Base-by-base conservation (phyloP, 2,797 vertebrate species). In the Poeciliopsis turneri region DNA sequence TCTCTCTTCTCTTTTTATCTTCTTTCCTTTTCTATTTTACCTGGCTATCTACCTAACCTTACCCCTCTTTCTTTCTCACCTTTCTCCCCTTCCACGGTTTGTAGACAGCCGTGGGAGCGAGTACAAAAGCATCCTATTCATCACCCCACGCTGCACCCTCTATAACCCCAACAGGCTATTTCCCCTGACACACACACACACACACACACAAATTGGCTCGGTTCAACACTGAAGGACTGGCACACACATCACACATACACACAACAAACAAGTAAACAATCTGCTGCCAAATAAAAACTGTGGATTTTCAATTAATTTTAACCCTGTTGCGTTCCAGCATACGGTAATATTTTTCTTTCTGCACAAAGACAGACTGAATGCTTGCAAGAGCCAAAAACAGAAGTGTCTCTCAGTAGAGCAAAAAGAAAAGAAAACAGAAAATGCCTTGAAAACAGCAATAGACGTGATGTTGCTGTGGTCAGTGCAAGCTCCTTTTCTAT, bases 61-160 rank as follows among this genome's bases (percentile, higher is more conserved):
- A 41, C 76, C 75, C 82, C 79, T 82, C 83, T 78, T 87, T 77
- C 87, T 88, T 82, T 76, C 84, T 88, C 92, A 90, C 91, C 89
- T 90, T 92, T 93, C 91, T 92, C 88, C 89, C 89, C 90, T 92
- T 89, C 89, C 57, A 84, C 83, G 89, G 90, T 91, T 92, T 85
- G 89, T 90, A 92, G 92, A 94, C 93, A 93, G 92, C 89, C 88
- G 88, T 84, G 89, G 92, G 90, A 92, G 87, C 51, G 87, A 92
- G 84, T 90, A 94, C 93, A 95, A 94, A 93, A 90, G 92, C 90
- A 88, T 92, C 85, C 92, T 91, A 93, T 94, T 94, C 94, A 94
- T 93, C 92, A 91, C 92, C 91, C 82, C 89, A 72, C 79, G 25
- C 87, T 92, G 90, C 92, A 90, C 92, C 90, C 88, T 92, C 90